Base-by-base conservation (phyloP, 2,888 invertebrate species). In the Mechanitis mazaeus region DNA sequence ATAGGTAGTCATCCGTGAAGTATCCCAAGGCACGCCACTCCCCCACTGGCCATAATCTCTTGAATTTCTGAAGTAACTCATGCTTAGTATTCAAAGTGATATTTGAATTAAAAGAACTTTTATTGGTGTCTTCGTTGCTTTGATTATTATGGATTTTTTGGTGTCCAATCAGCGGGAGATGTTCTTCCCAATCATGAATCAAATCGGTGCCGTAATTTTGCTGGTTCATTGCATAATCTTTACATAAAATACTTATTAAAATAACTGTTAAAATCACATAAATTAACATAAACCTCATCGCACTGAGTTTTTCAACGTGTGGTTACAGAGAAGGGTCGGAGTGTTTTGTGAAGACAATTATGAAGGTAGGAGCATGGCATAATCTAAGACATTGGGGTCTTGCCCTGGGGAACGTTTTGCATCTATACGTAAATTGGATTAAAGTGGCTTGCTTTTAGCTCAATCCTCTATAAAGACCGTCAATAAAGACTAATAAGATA, bases 1-100 rank as follows among this genome's bases (percentile, higher is more conserved):
- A 75, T 71, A 93, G 73, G 72, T 91, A 92, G 64, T 91, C 91
- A 47, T 92, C 92, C 3, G 85, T 80, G 75, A 93, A 93, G 74
- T 89, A 90, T 33, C 93, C 92, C 64, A 83, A 74, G 55, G 85
- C 72, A 65, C 78, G 79, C 93, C 93, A 93, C 47, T 77, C 74
- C 33, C 81, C 76, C 57, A 90, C 79, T 20, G 90, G 89, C 90
- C 90, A 91, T 54, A 74, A 64, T 67, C 69, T 74, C 65, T 83
- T 84, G 73, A 91, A 91, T 60, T 76, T 74, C 33, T 72, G 73
- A 54, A 87, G 68, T 64, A 89, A 74, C 70, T 76, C 64, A 65
- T 70, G 75, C 67, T 81, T 83, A 54, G 76, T 75, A 55, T 56
- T 45, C 20, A 61, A 65, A 54, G 63, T 59, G 59, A 58, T 63